Evolutionary conservation across 2,113 vertebrate genomes (phyloP).

Genomic region (Chlorodrepanis virens): DNA sequence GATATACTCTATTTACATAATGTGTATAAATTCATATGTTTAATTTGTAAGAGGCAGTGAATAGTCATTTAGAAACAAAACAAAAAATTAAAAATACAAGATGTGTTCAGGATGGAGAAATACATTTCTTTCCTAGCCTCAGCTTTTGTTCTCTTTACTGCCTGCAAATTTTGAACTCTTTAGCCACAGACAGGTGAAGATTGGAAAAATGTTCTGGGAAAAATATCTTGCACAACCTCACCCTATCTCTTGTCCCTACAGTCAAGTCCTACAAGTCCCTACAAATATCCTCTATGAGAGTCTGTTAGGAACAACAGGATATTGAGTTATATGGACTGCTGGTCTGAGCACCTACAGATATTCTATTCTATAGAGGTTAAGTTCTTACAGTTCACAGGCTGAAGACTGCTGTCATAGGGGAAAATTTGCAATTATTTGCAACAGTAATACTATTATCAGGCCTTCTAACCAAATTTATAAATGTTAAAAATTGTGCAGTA

Average conservation of each 20-base stretch:
- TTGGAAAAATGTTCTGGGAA: not conserved
- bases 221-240: not conserved
- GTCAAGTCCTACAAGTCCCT: not conserved
- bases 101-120: not conserved
- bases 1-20: not conserved
- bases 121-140: not conserved
- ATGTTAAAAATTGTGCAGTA: not conserved
- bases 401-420: not conserved
- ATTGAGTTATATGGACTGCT: not conserved
- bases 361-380: rapidly evolving
- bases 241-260: not conserved
- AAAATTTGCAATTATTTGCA: not conserved
- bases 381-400: not conserved
- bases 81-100: not conserved
- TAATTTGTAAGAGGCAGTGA: not conserved
- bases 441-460: not conserved
- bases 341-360: not conserved
- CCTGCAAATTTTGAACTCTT: not conserved
- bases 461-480: not conserved
- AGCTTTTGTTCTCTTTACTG: not conserved
- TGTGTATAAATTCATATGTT: not conserved
- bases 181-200: not conserved
- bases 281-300: not conserved
- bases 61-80: not conserved
- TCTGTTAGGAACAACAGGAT: not conserved